Conservation (phyloP, 1,140 invertebrate genomes). For the Sinonovacula constricta region DNA sequence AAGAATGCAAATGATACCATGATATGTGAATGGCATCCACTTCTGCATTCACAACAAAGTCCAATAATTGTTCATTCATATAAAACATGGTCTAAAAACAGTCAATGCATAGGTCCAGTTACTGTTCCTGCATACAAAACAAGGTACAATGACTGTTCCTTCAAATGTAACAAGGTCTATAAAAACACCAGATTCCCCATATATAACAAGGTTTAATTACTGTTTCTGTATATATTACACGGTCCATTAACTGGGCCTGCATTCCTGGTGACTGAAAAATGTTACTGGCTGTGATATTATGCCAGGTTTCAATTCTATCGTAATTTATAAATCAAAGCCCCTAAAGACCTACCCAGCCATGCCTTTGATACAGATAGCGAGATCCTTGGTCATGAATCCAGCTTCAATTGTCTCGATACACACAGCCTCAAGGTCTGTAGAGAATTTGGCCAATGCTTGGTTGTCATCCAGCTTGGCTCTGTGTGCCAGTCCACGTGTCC, state of each 20-base stretch:
- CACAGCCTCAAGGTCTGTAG: constrained; percentile 90
- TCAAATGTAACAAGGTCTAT: too few species aligned
- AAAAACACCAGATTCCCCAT: too few species aligned
- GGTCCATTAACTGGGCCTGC: neutral
- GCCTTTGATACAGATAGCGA: constrained; percentile 98
- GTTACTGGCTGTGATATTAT: too few species aligned
- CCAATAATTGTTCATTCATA: too few species aligned
- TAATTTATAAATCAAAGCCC: neutral
- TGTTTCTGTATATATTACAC: neutral
- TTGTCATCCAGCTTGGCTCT: constrained; percentile 96
- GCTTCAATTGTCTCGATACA: constrained; percentile 96
- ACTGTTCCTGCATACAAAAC: too few species aligned
- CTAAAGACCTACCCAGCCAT: constrained; percentile 36
- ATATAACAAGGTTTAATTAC: too few species aligned
- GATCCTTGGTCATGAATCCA: constrained; percentile 98
- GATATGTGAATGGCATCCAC: too few species aligned
- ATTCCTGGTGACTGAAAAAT: neutral
- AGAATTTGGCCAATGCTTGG: constrained; percentile 86
- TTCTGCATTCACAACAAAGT: too few species aligned
- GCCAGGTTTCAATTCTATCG: neutral
- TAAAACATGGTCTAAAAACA: too few species aligned
- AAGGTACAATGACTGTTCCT: too few species aligned
- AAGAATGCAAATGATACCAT: too few species aligned
- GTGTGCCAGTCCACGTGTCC: constrained; percentile 95
- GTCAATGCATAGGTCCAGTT: too few species aligned